Base-by-base conservation (phyloP, 2,888 invertebrate species). In the Bombylius discolor region DNA sequence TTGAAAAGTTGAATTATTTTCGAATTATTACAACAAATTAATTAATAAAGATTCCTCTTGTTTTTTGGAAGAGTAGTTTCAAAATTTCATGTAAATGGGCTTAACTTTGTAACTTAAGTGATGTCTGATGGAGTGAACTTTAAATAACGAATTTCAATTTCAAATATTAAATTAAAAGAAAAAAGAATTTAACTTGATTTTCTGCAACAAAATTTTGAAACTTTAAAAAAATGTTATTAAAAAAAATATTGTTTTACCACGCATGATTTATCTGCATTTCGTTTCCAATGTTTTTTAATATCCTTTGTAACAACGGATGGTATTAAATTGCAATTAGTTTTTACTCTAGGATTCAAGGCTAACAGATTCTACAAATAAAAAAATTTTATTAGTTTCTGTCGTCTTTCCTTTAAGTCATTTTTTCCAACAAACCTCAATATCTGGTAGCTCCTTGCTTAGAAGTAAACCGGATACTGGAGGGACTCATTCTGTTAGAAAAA, bases 221-320 rank as follows among this genome's bases (percentile, higher is more conserved):
- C 23, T 23, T 23, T 23, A 23, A 23, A 2, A 23, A 23, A 23
- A 23, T 23, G 23, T 23, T 23, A 47, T 47, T 14, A 34, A 39
- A 11, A 49, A 49, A 14, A 23, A 9, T 5, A 39, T 39, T 32
- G 1, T 42, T 3, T 45, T 77, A 93, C 94, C 36, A 79, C 78
- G 70, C 94, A 95, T 65, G 85, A 84, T 65, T 89, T 87, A 66
- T 89, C 85, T 0, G 79, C 72, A 70, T 98, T 99, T 59, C 98
- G 80, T 74, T 98, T 99, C 98, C 98, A 99, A 64, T 91, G 90
- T 61, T 85, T 82, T 70, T 96, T 98, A 64, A 84, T 87, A 62
- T 79, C 78, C 76, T 97, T 95, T 0, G 97, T 97, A 52, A 80
- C 78, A 11, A 79, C 78, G 32, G 95, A 90, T 11, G 97, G 90